Base-by-base conservation (phyloP, 1,140 invertebrate genomes). In the Drosophila biarmipes region DNA sequence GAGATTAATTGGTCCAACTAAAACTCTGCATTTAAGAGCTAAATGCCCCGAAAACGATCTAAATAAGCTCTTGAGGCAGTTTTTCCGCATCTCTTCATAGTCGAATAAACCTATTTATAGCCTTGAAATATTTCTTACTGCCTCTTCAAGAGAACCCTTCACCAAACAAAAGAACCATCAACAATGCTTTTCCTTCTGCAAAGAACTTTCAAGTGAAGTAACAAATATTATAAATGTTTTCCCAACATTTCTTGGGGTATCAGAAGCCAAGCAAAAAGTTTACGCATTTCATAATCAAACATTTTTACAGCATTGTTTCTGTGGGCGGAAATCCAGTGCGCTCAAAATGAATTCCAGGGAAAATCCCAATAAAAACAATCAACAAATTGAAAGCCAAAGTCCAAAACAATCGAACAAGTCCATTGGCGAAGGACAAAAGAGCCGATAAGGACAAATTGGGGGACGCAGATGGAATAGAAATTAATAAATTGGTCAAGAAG, bases 371-470 rank as follows among this genome's bases (percentile, higher is more conserved):
- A 62, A 87, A 79, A 78, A 87, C 78, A 89, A 82, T 87, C 82
- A 87, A 63, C 84, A 89, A 89, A 87, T 82, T 81, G 84, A 81
- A 87, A 67, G 57, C 49, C 68, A 76, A 89, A 82, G 84, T 73
- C 51, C 74, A 78, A 67, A 82, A 87, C 72, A 89, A 82, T 78
- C 78, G 78, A 86, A 81, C 42, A 67, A 35, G 53, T 59, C 77
- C 61, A 76, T 42, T 58, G 57, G 43, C 63, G 58, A 69, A 68
- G 63, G 52, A 76, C 52, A 59, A 73, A 86, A 72, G 56, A 67
- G 64, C 24, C 51, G 49, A 72, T 34, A 34, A 45, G 63, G 42
- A 79, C 82, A 84, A 87, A 87, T 87, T 89, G 74, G 40, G 72
- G 48, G 71, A 87, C 82, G 82, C 82, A 63, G 46, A 49, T 73